Evolutionary conservation across 2,888 invertebrate genomes (phyloP).

Genomic region (Chloroclysta siterata): DNA sequence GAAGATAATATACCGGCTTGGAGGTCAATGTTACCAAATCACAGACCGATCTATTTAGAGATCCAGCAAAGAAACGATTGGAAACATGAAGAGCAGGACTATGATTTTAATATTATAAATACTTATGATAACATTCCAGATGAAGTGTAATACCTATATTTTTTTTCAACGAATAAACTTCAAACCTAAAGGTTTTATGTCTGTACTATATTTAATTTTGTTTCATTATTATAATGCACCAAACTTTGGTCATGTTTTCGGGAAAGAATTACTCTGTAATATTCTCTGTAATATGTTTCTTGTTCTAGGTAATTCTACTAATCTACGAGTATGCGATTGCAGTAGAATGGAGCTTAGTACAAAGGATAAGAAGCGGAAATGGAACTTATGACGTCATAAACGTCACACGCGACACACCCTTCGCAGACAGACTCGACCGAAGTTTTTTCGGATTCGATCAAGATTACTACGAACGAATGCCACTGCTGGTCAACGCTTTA

Average conservation of each 20-base stretch:
- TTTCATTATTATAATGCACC: too few relatives aligned
- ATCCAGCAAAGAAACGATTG: slow-evolving; percentile 58
- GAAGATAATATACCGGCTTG: slow-evolving; percentile 23
- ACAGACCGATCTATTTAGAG: slow-evolving; percentile 61
- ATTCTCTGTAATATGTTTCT: slow-evolving; percentile 5
- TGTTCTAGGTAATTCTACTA: slow-evolving; percentile 80
- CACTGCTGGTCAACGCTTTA: slow-evolving; percentile 75
- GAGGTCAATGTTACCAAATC: slow-evolving; percentile 56
- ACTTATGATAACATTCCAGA: slow-evolving; percentile 15
- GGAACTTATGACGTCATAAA: slow-evolving; percentile 46
- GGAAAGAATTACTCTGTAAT: not conserved
- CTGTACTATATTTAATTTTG: not conserved
- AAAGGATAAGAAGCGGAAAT: slow-evolving; percentile 58
- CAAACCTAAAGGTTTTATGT: not conserved
- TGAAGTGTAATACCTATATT: not conserved
- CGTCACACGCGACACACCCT: slow-evolving; percentile 57
- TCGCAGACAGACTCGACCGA: slow-evolving; percentile 74
- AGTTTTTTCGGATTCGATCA: slow-evolving; percentile 76
- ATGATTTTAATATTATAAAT: slow-evolving; percentile 45
- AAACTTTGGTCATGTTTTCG: too few relatives aligned
- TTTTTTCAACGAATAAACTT: not conserved
- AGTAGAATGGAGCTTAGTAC: slow-evolving; percentile 77
- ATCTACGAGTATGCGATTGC: slow-evolving; percentile 81
- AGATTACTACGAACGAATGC: slow-evolving; percentile 80
- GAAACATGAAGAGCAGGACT: slow-evolving; percentile 56